These are phyloP conservation scores for Protonibea diacanthus DNA, from an alignment of 2,797 vertebrate species.

Conservation along the genomic window DNA sequence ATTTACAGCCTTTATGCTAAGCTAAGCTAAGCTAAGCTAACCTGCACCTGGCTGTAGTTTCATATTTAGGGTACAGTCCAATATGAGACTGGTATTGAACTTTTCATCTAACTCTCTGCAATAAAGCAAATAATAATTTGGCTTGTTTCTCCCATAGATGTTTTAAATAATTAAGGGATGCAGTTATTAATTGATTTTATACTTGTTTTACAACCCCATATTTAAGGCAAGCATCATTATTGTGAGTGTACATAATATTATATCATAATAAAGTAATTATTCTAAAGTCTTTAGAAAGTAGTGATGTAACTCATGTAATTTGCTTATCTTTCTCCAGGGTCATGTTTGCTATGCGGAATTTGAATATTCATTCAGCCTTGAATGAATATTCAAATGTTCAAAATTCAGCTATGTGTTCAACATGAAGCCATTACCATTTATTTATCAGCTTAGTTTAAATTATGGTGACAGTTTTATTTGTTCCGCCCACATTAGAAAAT, in stretches of 20 bases:
- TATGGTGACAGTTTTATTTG: neutral
- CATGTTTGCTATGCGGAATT: neutral
- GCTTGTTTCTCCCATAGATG: neutral
- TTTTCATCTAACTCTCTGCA: too few relatives aligned
- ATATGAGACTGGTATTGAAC: neutral
- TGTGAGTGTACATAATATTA: neutral
- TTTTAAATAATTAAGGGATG: neutral
- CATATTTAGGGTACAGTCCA: too few relatives aligned
- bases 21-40: neutral
- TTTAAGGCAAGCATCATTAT: neutral
- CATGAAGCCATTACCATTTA: neutral
- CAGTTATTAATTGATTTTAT: neutral
- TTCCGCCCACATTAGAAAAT: neutral
- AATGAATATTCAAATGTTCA: neutral
- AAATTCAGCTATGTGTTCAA: neutral
- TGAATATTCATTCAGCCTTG: neutral
- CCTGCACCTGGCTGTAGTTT: too few relatives aligned
- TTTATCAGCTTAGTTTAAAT: neutral
- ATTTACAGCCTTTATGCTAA: neutral
- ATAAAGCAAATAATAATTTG: neutral
- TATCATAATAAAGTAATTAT: neutral
- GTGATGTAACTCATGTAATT: neutral
- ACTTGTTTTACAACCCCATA: neutral
- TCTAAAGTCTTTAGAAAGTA: too few relatives aligned
- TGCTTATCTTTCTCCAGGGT: neutral